Evolutionary conservation across 2,888 invertebrate species (phyloP).

Genomic region (Drosophila trichaetosa): DNA sequence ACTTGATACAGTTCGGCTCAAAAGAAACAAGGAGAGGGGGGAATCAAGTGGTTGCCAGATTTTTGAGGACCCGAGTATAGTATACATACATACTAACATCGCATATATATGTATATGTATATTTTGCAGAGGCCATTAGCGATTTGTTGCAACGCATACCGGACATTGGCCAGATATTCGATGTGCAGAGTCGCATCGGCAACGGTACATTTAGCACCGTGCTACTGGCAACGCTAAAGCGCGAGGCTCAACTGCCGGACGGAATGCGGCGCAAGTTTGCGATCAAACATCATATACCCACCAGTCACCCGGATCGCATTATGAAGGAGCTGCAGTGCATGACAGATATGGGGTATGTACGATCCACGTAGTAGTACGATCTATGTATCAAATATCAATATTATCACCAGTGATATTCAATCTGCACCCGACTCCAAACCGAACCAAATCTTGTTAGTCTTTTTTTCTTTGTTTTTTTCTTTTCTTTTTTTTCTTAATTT

Average conservation of each 20-base stretch:
- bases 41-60: conserved; percentile 14
- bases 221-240: conserved; percentile 89
- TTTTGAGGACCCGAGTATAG: background rate
- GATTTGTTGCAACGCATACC: conserved; percentile 86
- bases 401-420: background rate
- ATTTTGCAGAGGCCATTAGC: conserved; percentile 80
- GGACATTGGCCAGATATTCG: conserved; percentile 87
- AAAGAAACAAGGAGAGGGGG: background rate
- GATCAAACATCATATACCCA: conserved; percentile 94
- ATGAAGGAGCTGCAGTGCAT: conserved; percentile 93
- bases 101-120: background rate
- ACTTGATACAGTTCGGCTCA: background rate
- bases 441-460: background rate
- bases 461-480: background rate
- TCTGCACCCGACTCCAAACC: conserved; percentile 2
- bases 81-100: background rate
- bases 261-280: conserved; percentile 89
- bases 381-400: conserved; percentile 1
- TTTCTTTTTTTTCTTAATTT: background rate
- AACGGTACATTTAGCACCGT: conserved; percentile 96
- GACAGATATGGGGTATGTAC: conserved; percentile 89
- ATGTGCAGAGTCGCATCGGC: conserved; percentile 90
- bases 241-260: conserved; percentile 83
- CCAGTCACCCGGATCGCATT: conserved; percentile 92
- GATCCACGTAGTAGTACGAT: background rate